Conservation (phyloP, 2,113 vertebrate species). For the Candoia aspera region DNA sequence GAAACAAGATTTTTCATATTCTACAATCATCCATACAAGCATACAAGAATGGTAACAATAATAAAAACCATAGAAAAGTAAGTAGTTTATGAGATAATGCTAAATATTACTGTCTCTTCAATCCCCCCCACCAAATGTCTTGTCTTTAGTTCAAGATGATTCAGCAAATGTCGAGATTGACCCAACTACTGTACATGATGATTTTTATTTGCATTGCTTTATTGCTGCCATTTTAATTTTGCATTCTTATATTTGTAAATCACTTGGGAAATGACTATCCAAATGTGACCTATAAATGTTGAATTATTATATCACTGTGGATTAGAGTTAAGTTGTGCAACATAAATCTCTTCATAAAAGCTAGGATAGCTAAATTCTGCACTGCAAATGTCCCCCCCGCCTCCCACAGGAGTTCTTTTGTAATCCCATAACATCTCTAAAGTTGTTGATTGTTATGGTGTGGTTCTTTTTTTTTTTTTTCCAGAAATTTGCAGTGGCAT, state of each 20-base stretch:
- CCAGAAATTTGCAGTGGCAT: background rate
- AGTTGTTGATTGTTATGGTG: background rate
- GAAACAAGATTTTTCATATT: background rate
- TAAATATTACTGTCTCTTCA: background rate
- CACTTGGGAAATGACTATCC: background rate
- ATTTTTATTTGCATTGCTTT: background rate
- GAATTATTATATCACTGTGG: background rate
- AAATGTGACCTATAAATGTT: background rate
- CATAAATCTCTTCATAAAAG: background rate
- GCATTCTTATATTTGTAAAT: background rate
- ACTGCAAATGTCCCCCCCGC: background rate
- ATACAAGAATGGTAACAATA: background rate
- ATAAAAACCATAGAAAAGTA: background rate
- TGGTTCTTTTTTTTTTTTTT: background rate
- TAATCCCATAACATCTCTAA: background rate
- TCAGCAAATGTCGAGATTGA: background rate
- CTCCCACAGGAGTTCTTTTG: background rate
- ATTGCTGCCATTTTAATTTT: background rate
- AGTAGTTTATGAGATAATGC: background rate
- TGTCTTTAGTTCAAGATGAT: background rate
- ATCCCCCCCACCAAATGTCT: background rate
- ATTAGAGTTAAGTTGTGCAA: background rate
- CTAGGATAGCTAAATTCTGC: background rate
- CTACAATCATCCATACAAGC: background rate
- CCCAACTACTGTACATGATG: background rate